Base-by-base conservation (phyloP, 2,113 vertebrate species). In the Loxodonta africana region DNA sequence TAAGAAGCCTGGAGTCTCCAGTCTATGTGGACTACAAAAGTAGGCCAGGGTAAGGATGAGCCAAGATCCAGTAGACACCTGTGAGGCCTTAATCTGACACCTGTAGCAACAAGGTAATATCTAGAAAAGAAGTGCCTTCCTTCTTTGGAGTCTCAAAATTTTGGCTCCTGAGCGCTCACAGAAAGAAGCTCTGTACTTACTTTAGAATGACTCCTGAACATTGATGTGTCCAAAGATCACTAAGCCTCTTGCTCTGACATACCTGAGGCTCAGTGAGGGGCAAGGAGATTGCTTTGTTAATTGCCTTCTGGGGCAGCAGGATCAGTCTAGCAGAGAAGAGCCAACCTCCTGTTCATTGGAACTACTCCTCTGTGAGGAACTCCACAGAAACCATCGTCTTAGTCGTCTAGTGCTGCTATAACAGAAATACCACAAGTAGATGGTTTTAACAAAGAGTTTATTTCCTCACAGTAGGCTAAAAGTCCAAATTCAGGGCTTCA, bases 291-390 rank as follows among this genome's bases (percentile, higher is more conserved):
- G 46, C 6, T 73, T 48, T 81, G 18, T 14, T 1, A 37, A 30
- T 51, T 83, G 48, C 21, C 25, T 74, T 76, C 74, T 83, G 67
- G 30, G 30, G 74, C 28, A 86, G 41, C 23, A 69, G 53, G 6
- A 63, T 90, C n/a, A 44, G 53, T 10, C 30, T 30, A 86, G 18
- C n/a, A 25, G 83, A 89, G 30, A 89, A 83, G 46, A 25, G 25
- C 18, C 18, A 69, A n/a, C 0, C 14, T 69, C 0, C 0, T 69
- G 17, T 44, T 84, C 33, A 25, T 0, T 20, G 53, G 51, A 67
- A 88, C 3, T 10, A 28, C 2, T 33, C 33, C 33, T 82, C 69
- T 63, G 17, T 25, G 15, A 63, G n/a, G 44, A 71, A 10, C 44
- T 67, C 26, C 92, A 46, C 28, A 63, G 65, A 95, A 93, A 41